phyloP scores from a whole-genome alignment of 1,140 invertebrate genomes.

The Daktulosphaira vitifoliae region DNA sequence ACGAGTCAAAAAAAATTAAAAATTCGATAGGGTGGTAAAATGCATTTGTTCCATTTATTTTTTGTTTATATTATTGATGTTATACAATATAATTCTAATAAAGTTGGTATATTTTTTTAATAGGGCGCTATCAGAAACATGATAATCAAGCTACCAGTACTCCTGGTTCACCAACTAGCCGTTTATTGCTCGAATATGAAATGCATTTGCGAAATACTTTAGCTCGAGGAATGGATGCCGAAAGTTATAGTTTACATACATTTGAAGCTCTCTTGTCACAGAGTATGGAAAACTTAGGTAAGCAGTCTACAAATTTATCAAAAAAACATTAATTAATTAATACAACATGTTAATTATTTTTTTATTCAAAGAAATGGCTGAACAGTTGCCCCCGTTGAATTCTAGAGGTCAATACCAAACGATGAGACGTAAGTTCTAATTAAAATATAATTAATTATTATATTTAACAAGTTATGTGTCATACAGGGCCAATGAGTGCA shows the following conservation, averaged over 20 bases:
- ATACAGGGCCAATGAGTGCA: constrained; percentile 11
- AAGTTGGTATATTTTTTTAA: too few relatives aligned
- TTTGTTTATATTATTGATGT: too few relatives aligned
- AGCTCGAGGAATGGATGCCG: constrained; percentile 89
- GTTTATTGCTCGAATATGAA: constrained; percentile 84
- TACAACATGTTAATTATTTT: not conserved
- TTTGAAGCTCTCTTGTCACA: constrained; percentile 86
- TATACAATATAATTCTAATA: too few relatives aligned
- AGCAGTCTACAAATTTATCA: constrained; percentile 40
- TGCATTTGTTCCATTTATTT: too few relatives aligned
- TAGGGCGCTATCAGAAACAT: constrained; percentile 30
- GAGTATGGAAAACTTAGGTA: constrained; percentile 91
- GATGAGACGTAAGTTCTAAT: constrained; percentile 61
- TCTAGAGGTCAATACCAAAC: constrained; percentile 72
- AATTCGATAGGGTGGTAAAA: too few relatives aligned
- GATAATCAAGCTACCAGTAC: constrained; percentile 50
- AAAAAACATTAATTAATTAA: not conserved
- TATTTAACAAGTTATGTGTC: not conserved
- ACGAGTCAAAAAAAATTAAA: too few relatives aligned
- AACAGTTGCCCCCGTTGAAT: constrained; percentile 69
- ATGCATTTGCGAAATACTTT: constrained; percentile 88
- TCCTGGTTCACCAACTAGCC: constrained; percentile 75
- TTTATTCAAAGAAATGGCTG: constrained; percentile 64
- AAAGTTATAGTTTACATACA: constrained; percentile 86
- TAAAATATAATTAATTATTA: not conserved